A percentile compares a stretch with the other conserved stretches of the same genome.
phyloP scores from a whole-genome alignment of 1,140 invertebrate genomes.

The Zaprionus lachaisei region DNA sequence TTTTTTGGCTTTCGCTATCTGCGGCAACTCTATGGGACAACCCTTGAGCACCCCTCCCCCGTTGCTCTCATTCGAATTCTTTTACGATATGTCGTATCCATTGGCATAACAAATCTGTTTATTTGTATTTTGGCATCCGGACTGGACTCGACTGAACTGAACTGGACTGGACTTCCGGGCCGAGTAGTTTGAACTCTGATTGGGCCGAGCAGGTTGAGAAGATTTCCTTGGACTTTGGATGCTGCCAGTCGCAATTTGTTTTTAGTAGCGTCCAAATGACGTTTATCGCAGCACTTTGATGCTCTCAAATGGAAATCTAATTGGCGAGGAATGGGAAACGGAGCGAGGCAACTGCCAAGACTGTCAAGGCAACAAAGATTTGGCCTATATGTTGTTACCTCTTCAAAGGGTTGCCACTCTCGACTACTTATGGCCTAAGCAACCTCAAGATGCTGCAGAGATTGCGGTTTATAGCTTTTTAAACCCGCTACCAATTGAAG shows the following conservation, averaged over 20 bases:
- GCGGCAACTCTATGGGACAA: too few species aligned
- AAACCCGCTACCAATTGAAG: not conserved
- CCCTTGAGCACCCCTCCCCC: not conserved
- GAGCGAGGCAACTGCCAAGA: slow-evolving; percentile 35
- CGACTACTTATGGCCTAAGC: not conserved
- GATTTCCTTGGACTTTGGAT: slow-evolving; percentile 29
- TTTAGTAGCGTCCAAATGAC: slow-evolving; percentile 61
- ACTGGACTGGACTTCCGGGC: slow-evolving; percentile 35
- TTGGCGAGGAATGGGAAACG: slow-evolving; percentile 36
- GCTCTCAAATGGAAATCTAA: slow-evolving; percentile 77
- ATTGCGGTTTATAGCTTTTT: not conserved
- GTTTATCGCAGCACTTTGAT: slow-evolving; percentile 70
- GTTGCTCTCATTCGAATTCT: slow-evolving; percentile 7
- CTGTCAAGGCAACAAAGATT: slow-evolving; percentile 47
- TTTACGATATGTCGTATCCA: slow-evolving; percentile 21
- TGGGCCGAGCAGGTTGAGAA: slow-evolving; percentile 52
- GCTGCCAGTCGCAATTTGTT: slow-evolving; percentile 64
- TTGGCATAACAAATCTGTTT: slow-evolving; percentile 83
- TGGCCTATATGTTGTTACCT: not conserved
- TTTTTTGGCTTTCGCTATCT: too few species aligned
- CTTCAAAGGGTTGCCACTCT: slow-evolving; percentile 1
- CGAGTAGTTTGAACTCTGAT: slow-evolving; percentile 40
- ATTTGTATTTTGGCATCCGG: slow-evolving; percentile 76
- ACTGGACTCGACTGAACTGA: slow-evolving; percentile 48
- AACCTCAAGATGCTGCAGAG: slow-evolving; percentile 1